Percentiles rank a stretch among this genome's conserved stretches.
Evolutionary conservation across 2,888 invertebrate genomes (phyloP).

Genomic region (Cistogaster globosa): DNA sequence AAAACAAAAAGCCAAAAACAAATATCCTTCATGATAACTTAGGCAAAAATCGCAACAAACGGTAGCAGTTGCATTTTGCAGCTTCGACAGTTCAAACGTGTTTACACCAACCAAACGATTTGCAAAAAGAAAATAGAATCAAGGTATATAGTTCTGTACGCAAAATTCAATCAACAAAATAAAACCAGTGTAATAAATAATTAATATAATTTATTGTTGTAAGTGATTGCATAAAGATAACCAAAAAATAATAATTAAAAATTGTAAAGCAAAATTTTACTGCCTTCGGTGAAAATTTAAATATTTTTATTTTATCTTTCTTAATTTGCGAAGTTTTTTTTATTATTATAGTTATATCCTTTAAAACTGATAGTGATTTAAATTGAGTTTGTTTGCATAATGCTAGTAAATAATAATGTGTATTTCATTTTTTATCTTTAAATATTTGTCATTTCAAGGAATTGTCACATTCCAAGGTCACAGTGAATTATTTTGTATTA

Average conservation of each 20-base stretch:
- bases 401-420: slow-evolving; percentile 15
- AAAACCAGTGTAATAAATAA: slow-evolving; percentile 52
- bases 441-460: background rate
- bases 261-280: slow-evolving; percentile 10
- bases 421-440: background rate
- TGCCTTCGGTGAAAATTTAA: slow-evolving; percentile 29
- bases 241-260: background rate
- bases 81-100: slow-evolving; percentile 72
- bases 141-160: slow-evolving; percentile 34
- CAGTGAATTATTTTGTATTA: slow-evolving; percentile 2
- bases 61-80: slow-evolving; percentile 70
- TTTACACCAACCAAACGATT: slow-evolving; percentile 13
- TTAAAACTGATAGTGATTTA: slow-evolving; percentile 18
- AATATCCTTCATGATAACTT: slow-evolving; percentile 71
- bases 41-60: slow-evolving; percentile 64
- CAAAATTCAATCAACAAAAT: slow-evolving; percentile 39
- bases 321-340: slow-evolving; percentile 8
- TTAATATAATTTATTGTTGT: slow-evolving; percentile 46
- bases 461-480: slow-evolving; percentile 21
- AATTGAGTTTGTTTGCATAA: slow-evolving; percentile 20
- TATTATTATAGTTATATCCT: background rate
- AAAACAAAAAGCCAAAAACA: slow-evolving; percentile 52
- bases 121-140: slow-evolving; percentile 31
- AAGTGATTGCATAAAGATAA: slow-evolving; percentile 55
- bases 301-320: background rate